phyloP scores from a whole-genome alignment of 2,797 vertebrate genomes.

The Octomys mimax region DNA sequence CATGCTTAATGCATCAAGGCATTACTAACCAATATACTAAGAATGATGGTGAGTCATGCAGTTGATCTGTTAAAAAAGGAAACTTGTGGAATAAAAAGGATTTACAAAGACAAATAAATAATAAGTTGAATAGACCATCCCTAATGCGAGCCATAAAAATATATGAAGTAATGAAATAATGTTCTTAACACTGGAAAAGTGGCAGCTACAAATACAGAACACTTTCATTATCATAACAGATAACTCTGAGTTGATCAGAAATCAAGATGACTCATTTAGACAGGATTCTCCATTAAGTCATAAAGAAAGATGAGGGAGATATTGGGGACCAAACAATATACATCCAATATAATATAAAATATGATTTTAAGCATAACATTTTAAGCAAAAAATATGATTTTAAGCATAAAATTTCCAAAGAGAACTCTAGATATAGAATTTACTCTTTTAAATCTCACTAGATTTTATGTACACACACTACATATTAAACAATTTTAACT shows the following conservation, averaged over 20 bases:
- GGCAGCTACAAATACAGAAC: neutral
- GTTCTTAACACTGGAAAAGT: neutral
- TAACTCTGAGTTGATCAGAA: neutral
- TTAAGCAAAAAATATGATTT: neutral
- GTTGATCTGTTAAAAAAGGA: neutral
- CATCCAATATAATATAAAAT: neutral
- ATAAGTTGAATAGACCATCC: neutral
- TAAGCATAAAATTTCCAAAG: too few species aligned
- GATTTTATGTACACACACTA: neutral
- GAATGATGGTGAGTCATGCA: neutral
- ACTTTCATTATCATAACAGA: neutral
- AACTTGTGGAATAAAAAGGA: neutral
- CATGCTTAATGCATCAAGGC: neutral
- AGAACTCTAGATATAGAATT: neutral
- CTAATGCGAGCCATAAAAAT: neutral
- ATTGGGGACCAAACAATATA: neutral
- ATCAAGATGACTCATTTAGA: neutral
- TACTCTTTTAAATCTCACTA: neutral
- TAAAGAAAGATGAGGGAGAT: neutral
- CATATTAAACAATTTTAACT: neutral
- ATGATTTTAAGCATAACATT: neutral
- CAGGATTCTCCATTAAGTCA: neutral
- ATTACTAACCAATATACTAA: neutral
- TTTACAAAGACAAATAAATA: neutral
- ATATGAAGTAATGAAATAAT: neutral